Percentiles rank a stretch among this genome's conserved stretches.
phyloP scores from a whole-genome alignment of 2,888 invertebrate species.

The Eretmocerus hayati region DNA sequence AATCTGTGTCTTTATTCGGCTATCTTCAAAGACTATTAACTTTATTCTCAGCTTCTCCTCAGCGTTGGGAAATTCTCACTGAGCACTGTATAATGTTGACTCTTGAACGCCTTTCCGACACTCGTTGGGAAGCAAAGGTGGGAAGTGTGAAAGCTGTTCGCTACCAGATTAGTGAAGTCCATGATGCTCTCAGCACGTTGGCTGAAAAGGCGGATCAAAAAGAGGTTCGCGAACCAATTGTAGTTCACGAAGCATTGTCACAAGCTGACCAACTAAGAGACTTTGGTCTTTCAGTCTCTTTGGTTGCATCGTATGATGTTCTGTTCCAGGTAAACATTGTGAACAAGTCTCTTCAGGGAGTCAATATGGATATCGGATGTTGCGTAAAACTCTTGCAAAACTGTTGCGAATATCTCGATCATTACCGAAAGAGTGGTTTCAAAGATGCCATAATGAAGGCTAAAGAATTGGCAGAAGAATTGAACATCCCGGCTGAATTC shows the following conservation, averaged over 20 bases:
- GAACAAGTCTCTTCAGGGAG: conserved; percentile 6
- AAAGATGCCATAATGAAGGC: conserved; percentile 24
- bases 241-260: conserved; percentile 11
- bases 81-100: conserved; percentile 27
- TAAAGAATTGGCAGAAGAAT: conserved; percentile 31
- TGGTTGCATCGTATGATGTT: conserved; percentile 36
- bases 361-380: too few relatives aligned
- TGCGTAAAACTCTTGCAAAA: not conserved
- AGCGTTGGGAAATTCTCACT: conserved; percentile 30
- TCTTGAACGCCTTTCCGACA: conserved; percentile 15
- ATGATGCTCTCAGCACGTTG: conserved; percentile 30
- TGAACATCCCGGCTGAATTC: too few relatives aligned
- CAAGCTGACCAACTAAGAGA: conserved; percentile 27
- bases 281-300: conserved; percentile 31
- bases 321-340: conserved; percentile 28
- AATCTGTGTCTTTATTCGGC: conserved; percentile 35
- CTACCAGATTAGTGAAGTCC: conserved; percentile 32
- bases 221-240: not conserved
- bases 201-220: not conserved
- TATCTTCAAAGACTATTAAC: conserved; percentile 30
- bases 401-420: not conserved
- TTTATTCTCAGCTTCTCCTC: conserved; percentile 26
- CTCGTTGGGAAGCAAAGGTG: conserved; percentile 30
- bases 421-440: conserved; percentile 24
- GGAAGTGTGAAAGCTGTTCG: conserved; percentile 27